Percentiles rank a stretch among this genome's conserved stretches.
Conservation (phyloP, 2,888 invertebrate species). For the Conistra vaccinii region DNA sequence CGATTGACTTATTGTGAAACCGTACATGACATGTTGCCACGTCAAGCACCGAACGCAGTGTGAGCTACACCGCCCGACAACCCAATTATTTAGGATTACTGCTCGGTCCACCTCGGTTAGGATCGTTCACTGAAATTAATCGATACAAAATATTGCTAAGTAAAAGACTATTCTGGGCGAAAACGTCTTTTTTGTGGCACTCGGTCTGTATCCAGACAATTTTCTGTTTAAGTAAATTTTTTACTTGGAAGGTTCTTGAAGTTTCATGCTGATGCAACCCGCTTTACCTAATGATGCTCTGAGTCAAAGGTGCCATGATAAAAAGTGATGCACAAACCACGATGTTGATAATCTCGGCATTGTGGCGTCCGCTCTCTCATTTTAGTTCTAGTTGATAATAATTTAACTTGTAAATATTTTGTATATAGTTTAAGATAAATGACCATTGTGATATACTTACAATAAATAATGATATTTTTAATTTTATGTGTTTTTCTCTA, state of each 20-base stretch:
- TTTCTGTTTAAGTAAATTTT: not conserved
- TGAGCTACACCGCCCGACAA: too few relatives aligned
- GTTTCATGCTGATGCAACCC: constrained; percentile 1
- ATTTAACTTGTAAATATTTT: constrained; percentile 59
- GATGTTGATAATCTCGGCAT: not conserved
- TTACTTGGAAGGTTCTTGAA: not conserved
- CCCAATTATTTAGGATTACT: too few relatives aligned
- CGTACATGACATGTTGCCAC: too few relatives aligned
- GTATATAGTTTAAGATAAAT: constrained; percentile 54
- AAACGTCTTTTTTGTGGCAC: not conserved
- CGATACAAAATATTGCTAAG: not conserved
- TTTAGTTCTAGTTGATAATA: constrained; percentile 30
- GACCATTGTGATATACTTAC: constrained; percentile 53
- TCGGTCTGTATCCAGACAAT: too few relatives aligned
- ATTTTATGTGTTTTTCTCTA: not conserved
- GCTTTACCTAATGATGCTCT: not conserved
- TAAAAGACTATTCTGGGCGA: not conserved
- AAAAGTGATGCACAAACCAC: not conserved
- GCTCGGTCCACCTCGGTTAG: too few relatives aligned
- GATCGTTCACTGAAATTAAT: not conserved
- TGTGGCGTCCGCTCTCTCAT: constrained; percentile 12
- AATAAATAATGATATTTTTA: constrained; percentile 54
- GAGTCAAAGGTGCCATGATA: constrained; percentile 1
- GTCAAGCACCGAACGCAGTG: too few relatives aligned
- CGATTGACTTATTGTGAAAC: too few relatives aligned